Conservation (phyloP, 2,797 vertebrate genomes). For the Natrix natrix region DNA sequence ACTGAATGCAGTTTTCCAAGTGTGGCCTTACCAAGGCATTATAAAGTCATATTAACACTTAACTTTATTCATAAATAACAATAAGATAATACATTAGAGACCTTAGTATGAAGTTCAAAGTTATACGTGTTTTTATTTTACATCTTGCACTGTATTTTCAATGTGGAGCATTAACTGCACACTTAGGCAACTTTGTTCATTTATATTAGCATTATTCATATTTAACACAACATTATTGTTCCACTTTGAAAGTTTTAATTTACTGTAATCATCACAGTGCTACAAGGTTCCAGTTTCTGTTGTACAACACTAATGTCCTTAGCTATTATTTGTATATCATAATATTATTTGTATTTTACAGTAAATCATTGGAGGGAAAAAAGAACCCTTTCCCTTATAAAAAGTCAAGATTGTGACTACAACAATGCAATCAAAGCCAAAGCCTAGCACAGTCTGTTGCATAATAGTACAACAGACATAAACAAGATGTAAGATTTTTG, state of each 20-base stretch:
- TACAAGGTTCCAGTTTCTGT: neutral
- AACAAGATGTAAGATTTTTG: neutral
- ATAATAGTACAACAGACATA: neutral
- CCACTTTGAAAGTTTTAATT: neutral
- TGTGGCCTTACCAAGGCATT: no score
- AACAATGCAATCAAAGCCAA: neutral
- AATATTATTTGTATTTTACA: neutral
- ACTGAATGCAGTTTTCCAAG: no score
- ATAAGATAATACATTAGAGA: neutral
- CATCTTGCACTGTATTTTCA: neutral
- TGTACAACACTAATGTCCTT: neutral
- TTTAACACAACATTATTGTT: neutral
- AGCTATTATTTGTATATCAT: neutral
- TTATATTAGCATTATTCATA: neutral
- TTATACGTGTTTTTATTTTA: neutral
- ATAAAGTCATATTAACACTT: no score
- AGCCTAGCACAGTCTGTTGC: neutral
- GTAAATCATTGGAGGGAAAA: neutral
- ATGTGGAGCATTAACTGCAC: neutral
- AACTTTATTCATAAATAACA: neutral
- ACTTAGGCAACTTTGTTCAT: neutral
- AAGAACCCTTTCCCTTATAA: neutral
- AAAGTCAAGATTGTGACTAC: neutral
- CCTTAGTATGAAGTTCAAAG: neutral
- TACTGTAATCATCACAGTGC: neutral